Base-by-base conservation (phyloP, 2,888 invertebrate species). In the Melinaea menophilus region DNA sequence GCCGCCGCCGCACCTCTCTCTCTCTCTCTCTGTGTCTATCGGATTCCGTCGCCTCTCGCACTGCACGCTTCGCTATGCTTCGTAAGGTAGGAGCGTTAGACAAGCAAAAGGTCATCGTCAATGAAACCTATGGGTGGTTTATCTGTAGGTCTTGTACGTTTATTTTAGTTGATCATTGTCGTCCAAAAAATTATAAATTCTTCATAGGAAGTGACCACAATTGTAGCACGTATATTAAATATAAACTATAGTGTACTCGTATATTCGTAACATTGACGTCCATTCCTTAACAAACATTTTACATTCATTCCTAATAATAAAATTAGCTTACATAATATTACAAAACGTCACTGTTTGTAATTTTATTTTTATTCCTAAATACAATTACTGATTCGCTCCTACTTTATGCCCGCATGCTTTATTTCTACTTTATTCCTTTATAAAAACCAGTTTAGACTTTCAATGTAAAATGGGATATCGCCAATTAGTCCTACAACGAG, bases 41-140 rank as follows among this genome's bases (percentile, higher is more conserved):
- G 82, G 85, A 84, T 78, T 84, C 85, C 86, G 83, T 86, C 86
- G 88, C 87, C 87, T 88, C 78, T 85, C 79, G 86, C 89, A 88
- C 87, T 86, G 89, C 90, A 90, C 90, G 90, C 89, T 88, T 87
- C 79, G 82, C 84, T 86, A 79, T 74, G 87, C 86, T 88, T 88
- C 79, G 78, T 87, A 88, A 88, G 85, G 88, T 88, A 89, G 90
- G 90, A 89, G 89, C 88, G 87, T 79, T 56, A 59, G 61, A 58
- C 51, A 48, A 45, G 2, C 47, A 45, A 48, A 55, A 41, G 33
- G 41, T 45, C 13, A 34, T 46, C 31, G 31, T 11, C 22, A 7
- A 51, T 22, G 7, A 51, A 22, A 51, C 51, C 9, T 31, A 51
- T 41, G 9, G 41, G 3, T 41, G 9, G 41, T 41, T 41, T 41